A percentile compares a stretch with the other conserved stretches of the same genome.
These are phyloP conservation scores for Xenopus petersii DNA, from an alignment of 2,797 vertebrate genomes.

Conservation along the genomic window DNA sequence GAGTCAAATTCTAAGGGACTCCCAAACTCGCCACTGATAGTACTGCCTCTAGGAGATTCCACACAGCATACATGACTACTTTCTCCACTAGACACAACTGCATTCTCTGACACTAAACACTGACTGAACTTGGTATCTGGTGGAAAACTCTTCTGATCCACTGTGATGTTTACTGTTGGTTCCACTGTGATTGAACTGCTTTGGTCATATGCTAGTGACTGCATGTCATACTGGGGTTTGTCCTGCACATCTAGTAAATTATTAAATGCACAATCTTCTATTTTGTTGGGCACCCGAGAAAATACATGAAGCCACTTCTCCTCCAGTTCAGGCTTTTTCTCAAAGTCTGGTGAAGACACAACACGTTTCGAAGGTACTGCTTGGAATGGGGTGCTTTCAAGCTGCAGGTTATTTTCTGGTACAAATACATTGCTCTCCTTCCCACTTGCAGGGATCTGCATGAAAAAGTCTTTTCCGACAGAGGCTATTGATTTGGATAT, in stretches of 20 bases:
- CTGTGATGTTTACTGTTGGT: background rate
- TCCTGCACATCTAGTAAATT: background rate
- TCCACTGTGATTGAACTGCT: background rate
- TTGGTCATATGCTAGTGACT: background rate
- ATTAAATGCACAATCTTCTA: background rate
- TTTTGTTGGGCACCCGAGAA: background rate
- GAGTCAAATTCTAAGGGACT: background rate
- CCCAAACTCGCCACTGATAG: background rate
- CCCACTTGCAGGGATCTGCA: background rate
- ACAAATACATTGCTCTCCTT: background rate
- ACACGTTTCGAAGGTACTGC: background rate
- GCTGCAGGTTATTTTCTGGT: background rate
- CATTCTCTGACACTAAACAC: conserved; percentile 49
- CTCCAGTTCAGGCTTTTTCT: background rate
- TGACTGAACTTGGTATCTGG: conserved; percentile 27
- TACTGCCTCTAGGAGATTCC: too few relatives aligned
- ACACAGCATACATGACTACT: background rate
- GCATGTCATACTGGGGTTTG: too few relatives aligned
- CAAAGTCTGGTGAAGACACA: conserved; percentile 4
- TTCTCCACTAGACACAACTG: background rate
- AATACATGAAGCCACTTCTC: background rate
- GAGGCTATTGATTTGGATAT: conserved; percentile 21
- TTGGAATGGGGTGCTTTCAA: background rate
- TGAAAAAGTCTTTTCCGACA: conserved; percentile 13
- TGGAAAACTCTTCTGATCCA: background rate